Conservation (phyloP, 2,888 invertebrate genomes). For the Linnaemya tessellans region DNA sequence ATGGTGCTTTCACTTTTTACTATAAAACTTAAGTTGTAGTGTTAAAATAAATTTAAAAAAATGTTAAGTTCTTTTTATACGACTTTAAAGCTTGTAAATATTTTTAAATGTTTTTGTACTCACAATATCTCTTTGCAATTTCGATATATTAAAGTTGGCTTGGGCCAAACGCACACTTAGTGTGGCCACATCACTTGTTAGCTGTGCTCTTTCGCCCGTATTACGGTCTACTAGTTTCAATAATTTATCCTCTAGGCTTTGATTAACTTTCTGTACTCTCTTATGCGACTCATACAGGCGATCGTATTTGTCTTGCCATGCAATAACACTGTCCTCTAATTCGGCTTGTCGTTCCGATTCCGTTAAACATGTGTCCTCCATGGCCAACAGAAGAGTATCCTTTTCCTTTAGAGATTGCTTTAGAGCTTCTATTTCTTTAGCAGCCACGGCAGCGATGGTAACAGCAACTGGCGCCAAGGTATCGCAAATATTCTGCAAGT, state of each 20-base stretch:
- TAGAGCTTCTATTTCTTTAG: constrained; percentile 91
- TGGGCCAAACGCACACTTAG: constrained; percentile 92
- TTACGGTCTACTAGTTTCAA: constrained; percentile 95
- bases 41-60: too few species aligned
- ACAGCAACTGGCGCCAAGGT: constrained; percentile 88
- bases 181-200: constrained; percentile 94
- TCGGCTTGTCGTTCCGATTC: constrained; percentile 91
- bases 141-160: constrained; percentile 92
- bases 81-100: too few species aligned
- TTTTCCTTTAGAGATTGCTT: constrained; percentile 92
- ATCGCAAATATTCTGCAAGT: constrained; percentile 81
- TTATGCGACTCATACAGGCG: constrained; percentile 96
- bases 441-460: constrained; percentile 61
- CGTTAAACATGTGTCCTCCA: constrained; percentile 93
- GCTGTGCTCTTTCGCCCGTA: constrained; percentile 93
- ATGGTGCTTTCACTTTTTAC: too few species aligned
- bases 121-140: constrained; percentile 94
- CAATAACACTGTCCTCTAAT: constrained; percentile 91
- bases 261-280: constrained; percentile 96
- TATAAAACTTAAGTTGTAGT: too few species aligned
- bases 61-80: too few species aligned
- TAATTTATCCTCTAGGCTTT: constrained; percentile 96
- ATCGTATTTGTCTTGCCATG: constrained; percentile 97
- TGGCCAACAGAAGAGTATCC: constrained; percentile 91
- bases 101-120: constrained; percentile 76